A percentile compares a stretch with the other conserved stretches of the same genome.
phyloP scores from a whole-genome alignment of 2,113 vertebrate genomes.

The Myodes glareolus region DNA sequence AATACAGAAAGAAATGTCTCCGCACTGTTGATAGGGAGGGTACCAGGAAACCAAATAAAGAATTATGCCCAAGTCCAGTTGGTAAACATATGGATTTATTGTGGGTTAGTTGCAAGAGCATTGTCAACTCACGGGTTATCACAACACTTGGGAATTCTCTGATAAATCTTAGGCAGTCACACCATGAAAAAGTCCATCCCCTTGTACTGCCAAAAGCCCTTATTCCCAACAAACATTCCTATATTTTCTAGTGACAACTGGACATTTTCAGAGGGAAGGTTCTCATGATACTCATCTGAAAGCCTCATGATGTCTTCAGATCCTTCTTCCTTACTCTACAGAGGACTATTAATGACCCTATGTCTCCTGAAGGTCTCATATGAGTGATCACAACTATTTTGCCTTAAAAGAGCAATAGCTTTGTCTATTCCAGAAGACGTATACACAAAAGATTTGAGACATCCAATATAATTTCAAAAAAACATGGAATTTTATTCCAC shows the following conservation, averaged over 20 bases:
- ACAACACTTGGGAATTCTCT: neutral
- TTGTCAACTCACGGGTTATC: too few relatives aligned
- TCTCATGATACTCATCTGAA: neutral
- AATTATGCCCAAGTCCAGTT: neutral
- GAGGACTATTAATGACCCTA: too few relatives aligned
- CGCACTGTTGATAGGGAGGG: neutral
- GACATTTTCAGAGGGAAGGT: neutral
- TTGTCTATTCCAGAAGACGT: neutral
- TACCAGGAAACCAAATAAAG: neutral
- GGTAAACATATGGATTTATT: neutral
- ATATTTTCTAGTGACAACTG: neutral
- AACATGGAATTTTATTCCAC: neutral
- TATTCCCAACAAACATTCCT: neutral
- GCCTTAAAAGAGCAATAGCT: neutral
- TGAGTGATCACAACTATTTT: neutral
- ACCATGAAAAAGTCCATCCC: neutral
- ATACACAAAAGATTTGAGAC: neutral
- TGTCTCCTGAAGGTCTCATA: neutral
- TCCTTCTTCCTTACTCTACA: neutral
- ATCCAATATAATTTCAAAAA: neutral
- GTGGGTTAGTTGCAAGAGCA: neutral
- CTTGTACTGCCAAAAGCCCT: neutral
- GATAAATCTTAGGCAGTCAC: neutral
- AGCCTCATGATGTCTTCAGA: neutral
- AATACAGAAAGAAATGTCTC: neutral